Evolutionary conservation across 1,140 invertebrate genomes (phyloP).

Genomic region (Protaetia brevitarsis): DNA sequence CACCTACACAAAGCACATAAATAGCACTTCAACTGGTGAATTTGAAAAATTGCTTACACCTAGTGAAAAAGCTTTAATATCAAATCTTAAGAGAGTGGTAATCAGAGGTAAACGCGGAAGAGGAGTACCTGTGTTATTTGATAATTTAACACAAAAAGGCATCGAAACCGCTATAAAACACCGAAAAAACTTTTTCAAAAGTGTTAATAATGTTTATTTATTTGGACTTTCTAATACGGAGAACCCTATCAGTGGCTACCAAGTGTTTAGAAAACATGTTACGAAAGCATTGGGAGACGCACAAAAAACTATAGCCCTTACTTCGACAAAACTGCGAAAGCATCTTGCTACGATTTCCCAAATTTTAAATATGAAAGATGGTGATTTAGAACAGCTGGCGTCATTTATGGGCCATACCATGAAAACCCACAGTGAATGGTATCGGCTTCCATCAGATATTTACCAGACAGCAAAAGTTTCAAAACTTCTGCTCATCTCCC

Average conservation of each 20-base stretch:
- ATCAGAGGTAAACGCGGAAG: too few species aligned
- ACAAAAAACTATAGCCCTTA: constrained; percentile 9
- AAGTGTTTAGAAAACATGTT: constrained; percentile 24
- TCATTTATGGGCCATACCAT: neutral
- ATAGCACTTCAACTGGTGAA: neutral
- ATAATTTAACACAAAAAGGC: neutral
- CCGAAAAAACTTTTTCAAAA: too few species aligned
- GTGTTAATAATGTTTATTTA: neutral
- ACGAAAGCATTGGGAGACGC: neutral
- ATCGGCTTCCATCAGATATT: constrained; percentile 23
- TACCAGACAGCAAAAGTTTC: constrained; percentile 25
- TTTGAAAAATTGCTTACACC: too few species aligned
- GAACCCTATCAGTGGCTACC: constrained; percentile 12
- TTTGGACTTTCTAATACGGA: neutral
- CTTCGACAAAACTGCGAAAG: constrained; percentile 21
- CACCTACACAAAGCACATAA: neutral
- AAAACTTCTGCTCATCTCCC: constrained; percentile 23
- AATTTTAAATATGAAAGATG: constrained; percentile 11
- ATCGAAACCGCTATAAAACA: neutral
- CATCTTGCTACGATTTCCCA: constrained; percentile 20
- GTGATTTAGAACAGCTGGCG: too few species aligned
- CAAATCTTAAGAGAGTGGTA: too few species aligned
- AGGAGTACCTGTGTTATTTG: too few species aligned
- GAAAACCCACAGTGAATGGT: constrained; percentile 19
- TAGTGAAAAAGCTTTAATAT: too few species aligned